These are phyloP conservation scores for Dromococcyx pavoninus DNA, from an alignment of 2,797 vertebrate genomes.

Conservation along the genomic window DNA sequence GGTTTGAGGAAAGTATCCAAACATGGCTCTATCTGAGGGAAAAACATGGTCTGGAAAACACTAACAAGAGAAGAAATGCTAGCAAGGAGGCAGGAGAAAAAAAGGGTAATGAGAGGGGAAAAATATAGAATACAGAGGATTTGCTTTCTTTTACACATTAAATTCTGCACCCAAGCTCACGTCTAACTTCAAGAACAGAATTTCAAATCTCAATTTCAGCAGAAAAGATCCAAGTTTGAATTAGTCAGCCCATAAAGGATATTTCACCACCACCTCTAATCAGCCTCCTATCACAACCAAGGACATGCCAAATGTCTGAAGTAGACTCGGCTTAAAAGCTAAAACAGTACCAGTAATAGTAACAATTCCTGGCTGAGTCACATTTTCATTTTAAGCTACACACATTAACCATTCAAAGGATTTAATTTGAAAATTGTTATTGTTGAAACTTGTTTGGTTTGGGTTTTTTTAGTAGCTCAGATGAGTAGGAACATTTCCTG, in stretches of 20 bases:
- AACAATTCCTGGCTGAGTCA: constrained; percentile 49
- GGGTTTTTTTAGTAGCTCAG: background rate
- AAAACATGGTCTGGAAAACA: background rate
- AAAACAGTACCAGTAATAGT: constrained; percentile 29
- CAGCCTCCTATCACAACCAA: background rate
- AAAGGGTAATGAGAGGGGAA: background rate
- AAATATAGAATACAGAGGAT: background rate
- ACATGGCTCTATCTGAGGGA: background rate
- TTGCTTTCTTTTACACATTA: background rate
- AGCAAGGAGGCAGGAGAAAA: background rate
- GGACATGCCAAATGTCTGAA: constrained; percentile 7
- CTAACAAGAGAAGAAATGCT: background rate
- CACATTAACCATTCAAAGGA: constrained; percentile 5
- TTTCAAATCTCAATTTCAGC: background rate
- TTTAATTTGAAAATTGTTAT: constrained; percentile 25
- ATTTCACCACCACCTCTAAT: background rate
- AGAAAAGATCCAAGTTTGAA: background rate
- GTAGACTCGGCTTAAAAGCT: background rate
- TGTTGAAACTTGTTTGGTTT: constrained; percentile 13
- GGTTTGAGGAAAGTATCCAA: background rate
- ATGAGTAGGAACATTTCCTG: constrained; percentile 37
- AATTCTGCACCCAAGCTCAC: background rate
- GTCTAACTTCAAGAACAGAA: background rate
- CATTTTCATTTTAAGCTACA: constrained; percentile 30
- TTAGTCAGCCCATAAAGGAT: background rate